These are phyloP conservation scores for Drosophila mimetica DNA, from an alignment of 2,888 invertebrate species.

Conservation along the genomic window DNA sequence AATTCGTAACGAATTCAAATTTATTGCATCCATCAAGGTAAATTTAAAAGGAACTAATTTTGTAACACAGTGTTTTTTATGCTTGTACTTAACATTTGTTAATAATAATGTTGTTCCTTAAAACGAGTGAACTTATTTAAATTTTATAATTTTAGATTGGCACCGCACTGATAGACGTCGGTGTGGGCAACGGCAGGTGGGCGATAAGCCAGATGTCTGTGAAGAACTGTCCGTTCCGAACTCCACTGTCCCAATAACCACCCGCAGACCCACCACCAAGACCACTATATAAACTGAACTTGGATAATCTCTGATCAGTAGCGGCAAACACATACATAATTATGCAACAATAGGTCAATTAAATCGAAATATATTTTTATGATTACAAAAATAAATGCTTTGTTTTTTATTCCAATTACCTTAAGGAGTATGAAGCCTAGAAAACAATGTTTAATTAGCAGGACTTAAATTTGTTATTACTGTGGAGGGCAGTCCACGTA, in stretches of 20 bases:
- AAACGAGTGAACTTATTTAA: too few relatives aligned
- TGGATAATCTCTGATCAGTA: background rate
- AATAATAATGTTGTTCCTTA: too few relatives aligned
- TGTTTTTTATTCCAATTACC: too few relatives aligned
- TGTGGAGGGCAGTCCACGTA: too few relatives aligned
- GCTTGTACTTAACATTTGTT: too few relatives aligned
- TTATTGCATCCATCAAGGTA: too few relatives aligned
- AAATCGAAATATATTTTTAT: background rate
- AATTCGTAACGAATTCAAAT: too few relatives aligned
- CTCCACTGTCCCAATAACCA: background rate
- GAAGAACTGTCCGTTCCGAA: background rate
- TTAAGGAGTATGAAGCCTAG: background rate
- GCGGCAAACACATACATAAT: background rate
- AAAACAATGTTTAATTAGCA: background rate
- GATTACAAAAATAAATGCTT: too few relatives aligned
- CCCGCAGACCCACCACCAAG: background rate
- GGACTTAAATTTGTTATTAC: too few relatives aligned
- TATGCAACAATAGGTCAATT: background rate
- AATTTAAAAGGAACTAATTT: too few relatives aligned
- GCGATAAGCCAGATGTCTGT: constrained; percentile 40
- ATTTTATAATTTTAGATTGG: constrained; percentile 58
- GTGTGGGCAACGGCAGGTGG: too few relatives aligned
- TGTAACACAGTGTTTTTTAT: too few relatives aligned
- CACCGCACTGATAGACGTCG: constrained; percentile 19
- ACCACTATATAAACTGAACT: background rate